Base-by-base conservation (phyloP, 2,888 invertebrate genomes). In the Apodemia duryi region DNA sequence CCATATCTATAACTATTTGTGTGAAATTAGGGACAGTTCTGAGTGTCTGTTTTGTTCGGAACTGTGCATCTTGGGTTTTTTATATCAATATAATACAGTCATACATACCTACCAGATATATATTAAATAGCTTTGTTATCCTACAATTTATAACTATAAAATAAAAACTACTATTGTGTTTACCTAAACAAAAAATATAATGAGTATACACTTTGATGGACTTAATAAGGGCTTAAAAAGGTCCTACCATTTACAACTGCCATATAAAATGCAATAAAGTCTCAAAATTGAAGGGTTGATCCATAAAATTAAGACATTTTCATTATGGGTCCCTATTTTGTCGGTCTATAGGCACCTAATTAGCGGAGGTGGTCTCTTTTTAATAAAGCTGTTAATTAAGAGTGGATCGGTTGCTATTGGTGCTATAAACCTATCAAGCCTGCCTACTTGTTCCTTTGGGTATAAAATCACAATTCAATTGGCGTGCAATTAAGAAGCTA, bases 301-400 rank as follows among this genome's bases (percentile, higher is more conserved):
- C 73, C 78, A 89, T 91, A 88, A 89, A 90, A 89, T 90, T 88
- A 90, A 84, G 88, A 90, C 91, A 86, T 89, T 91, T 91, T 90
- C 87, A 91, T 88, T 85, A 85, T 77, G 76, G 79, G 82, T 5
- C 85, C 85, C 88, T 88, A 89, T 90, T 91, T 90, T 89, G 91
- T 88, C 84, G 82, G 83, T 75, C 79, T 78, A 77, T 77, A 77
- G 74, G 73, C 57, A 57, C 57, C 77, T 83, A 84, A 85, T 84
- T 81, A 82, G 69, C 66, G 67, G 67, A 71, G 76, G 89, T 89
- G 88, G 89, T 88, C 88, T 83, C 85, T 87, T 84, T 85, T 84
- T 87, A 88, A 90, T 91, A 84, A 90, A 90, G 86, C 86, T 90
- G 72, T 73, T 74, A 75, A 74, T 75, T 74, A 73, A 73, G 66